phyloP scores from a whole-genome alignment of 2,888 invertebrate genomes.

The Eupithecia abbreviata region DNA sequence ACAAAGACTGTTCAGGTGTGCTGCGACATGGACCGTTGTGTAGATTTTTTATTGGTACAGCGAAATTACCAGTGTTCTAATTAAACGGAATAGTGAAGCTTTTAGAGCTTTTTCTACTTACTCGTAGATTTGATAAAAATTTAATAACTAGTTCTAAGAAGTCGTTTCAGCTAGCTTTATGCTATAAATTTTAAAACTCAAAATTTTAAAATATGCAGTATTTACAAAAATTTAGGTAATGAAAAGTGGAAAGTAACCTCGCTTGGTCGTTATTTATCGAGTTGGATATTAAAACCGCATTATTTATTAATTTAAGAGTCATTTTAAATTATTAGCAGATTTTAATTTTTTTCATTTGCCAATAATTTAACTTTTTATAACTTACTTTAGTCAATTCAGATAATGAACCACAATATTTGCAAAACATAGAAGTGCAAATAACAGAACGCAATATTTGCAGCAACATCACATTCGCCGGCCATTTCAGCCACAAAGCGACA shows the following conservation, averaged over 20 bases:
- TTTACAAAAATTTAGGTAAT: too few species aligned
- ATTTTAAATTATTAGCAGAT: not conserved
- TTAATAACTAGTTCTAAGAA: not conserved
- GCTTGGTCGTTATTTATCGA: not conserved
- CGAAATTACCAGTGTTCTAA: conserved; percentile 41
- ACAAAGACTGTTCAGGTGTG: conserved; percentile 66
- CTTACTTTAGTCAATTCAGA: not conserved
- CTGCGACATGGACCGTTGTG: conserved; percentile 47
- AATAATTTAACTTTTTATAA: too few species aligned
- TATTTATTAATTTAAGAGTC: too few species aligned
- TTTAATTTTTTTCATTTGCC: not conserved
- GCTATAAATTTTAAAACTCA: not conserved
- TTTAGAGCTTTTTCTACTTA: conserved; percentile 11
- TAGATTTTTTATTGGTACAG: conserved; percentile 42
- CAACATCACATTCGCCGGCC: conserved; percentile 39
- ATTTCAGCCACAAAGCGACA: conserved; percentile 50
- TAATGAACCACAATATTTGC: not conserved
- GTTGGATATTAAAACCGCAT: not conserved
- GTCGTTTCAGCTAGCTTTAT: not conserved
- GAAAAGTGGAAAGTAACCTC: not conserved
- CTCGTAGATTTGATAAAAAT: not conserved
- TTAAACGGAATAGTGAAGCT: conserved; percentile 40
- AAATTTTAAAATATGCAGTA: too few species aligned
- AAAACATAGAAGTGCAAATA: not conserved
- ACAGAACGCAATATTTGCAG: conserved; percentile 23